These are phyloP conservation scores for Hyaena hyaena DNA, from an alignment of 2,113 vertebrate genomes.

Conservation along the genomic window DNA sequence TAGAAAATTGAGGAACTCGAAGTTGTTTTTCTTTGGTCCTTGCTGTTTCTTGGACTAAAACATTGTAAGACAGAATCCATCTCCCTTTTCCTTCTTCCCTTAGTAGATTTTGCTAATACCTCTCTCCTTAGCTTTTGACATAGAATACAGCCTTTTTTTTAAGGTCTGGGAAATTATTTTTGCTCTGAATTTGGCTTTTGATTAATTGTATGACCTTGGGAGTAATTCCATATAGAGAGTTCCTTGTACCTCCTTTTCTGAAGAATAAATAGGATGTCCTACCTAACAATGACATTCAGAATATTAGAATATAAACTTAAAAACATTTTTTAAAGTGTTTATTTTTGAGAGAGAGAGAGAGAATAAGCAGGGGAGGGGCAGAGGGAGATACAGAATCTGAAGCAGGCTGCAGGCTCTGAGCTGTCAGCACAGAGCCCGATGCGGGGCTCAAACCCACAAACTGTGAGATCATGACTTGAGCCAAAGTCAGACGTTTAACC, in stretches of 20 bases:
- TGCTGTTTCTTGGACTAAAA: background rate
- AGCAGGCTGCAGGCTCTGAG: no score
- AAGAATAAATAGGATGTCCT: slow-evolving; percentile 61
- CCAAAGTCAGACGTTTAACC: no score
- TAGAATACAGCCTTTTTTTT: background rate
- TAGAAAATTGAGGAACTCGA: slow-evolving; percentile 24
- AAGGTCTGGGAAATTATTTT: slow-evolving; percentile 52
- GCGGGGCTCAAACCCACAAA: no score
- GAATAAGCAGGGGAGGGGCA: no score
- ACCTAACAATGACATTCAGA: slow-evolving; percentile 40
- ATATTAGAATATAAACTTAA: slow-evolving; percentile 33
- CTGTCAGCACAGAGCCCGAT: no score
- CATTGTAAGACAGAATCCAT: background rate
- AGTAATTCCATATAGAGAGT: slow-evolving; percentile 45
- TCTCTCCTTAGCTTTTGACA: slow-evolving; percentile 48
- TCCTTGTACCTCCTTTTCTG: slow-evolving; percentile 55
- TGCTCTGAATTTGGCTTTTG: slow-evolving; percentile 53
- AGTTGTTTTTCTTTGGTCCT: background rate
- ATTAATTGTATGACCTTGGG: slow-evolving; percentile 36
- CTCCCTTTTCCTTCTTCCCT: background rate
- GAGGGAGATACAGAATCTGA: no score
- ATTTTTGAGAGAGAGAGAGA: no score
- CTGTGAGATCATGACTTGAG: no score
- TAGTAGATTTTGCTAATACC: background rate
- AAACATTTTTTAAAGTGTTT: no score